Base-by-base conservation (phyloP, 30 jellyfish, hydroid and myxozoan genomes). In the Catostylus mosaicus region DNA sequence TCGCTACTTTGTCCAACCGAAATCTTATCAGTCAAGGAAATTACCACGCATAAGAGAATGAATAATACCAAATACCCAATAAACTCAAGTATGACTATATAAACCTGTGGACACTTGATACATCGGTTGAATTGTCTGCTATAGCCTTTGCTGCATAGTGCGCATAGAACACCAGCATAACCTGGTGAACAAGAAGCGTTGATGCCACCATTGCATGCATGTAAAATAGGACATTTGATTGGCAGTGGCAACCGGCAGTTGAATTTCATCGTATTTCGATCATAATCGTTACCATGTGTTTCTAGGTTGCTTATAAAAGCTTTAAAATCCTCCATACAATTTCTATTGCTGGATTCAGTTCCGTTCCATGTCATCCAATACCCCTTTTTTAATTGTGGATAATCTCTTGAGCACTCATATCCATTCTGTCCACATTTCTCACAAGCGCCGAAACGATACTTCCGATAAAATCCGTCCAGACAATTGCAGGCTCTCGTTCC, bases 161-260 rank as follows among this genome's bases (percentile, higher is more conserved):
- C 85, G 57, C 94, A 83, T 24, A 83, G 63, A 27, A 83, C 87
- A 19, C 94, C 94, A 12, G 82, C 54, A 64, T 83, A 83, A 23
- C 79, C 79, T 0, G 52, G 32, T 12, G 67, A 29, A 27, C 94
- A 83, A 19, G 11, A 20, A 0, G 94, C 86, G 59, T 70, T 47
- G 45, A 60, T 45, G 18, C 94, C 94, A 6, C 94, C 94, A 16
- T 34, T 40, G 30, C 94, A 83, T 22, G 94, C 24, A n/a, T 78
- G 75, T 35, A 24, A n/a, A 16, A 70, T 40, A 9, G 87, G 87
- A 38, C 94, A 83, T 38, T 43, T 38, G 40, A 56, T 43, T 19
- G 94, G 82, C 47, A 63, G 20, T 4, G 94, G 94, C 66, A 70
- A n/a, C 30, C 9, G 47, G 37, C 86, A 62, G 0, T 20, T 19